phyloP scores from a whole-genome alignment of 2,888 invertebrate genomes.

The Torymus texanus region DNA sequence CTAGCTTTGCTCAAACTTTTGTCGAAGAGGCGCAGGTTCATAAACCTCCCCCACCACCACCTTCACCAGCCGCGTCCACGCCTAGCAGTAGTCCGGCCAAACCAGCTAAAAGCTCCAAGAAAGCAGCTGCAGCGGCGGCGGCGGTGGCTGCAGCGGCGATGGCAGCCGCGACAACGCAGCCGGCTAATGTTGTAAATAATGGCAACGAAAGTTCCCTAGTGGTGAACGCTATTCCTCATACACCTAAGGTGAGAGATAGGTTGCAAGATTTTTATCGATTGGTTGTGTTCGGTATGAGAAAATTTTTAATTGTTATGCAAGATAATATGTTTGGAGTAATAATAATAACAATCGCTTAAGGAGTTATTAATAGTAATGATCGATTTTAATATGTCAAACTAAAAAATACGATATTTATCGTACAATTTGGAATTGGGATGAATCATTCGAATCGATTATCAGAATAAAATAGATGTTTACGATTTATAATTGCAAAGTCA shows the following conservation, averaged over 20 bases:
- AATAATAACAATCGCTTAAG: too few species aligned
- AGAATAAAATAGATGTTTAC: too few species aligned
- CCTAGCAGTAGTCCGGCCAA: background rate
- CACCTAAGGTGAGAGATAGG: conserved; percentile 64
- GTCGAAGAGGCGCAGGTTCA: conserved; percentile 52
- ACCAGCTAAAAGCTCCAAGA: background rate
- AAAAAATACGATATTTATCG: too few species aligned
- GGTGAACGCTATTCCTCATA: conserved; percentile 74
- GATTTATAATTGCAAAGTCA: too few species aligned
- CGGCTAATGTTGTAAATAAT: conserved; percentile 66
- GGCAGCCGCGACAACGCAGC: background rate
- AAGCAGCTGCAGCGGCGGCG: background rate
- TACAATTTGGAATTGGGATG: too few species aligned
- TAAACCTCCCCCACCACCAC: conserved; percentile 22
- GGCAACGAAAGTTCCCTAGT: conserved; percentile 70
- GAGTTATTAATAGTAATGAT: too few species aligned
- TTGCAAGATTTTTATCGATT: too few species aligned
- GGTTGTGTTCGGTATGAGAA: too few species aligned
- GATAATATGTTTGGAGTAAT: too few species aligned
- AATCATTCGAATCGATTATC: too few species aligned
- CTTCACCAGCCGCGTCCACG: background rate
- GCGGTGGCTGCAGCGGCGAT: background rate
- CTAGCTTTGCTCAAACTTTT: conserved; percentile 10
- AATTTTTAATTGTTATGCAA: too few species aligned
- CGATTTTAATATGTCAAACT: too few species aligned